Evolutionary conservation across 2,797 vertebrate genomes (phyloP), one percentile per base, ranked within the genome.

Genomic region (Malacoctenus gilli): DNA sequence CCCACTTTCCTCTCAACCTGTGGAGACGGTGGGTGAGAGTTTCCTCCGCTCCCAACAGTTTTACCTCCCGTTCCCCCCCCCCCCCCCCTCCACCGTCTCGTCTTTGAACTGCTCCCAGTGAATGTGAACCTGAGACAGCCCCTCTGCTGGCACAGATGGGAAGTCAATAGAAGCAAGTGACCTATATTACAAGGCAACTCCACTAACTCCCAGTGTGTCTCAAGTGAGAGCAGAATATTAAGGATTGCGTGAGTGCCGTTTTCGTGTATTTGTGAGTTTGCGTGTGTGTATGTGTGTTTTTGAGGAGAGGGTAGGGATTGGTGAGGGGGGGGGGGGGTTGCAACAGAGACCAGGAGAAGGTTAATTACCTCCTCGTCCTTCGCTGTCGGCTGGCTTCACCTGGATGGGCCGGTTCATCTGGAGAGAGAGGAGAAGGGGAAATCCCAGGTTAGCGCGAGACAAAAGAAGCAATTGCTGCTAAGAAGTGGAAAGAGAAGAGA

Each of bases 331-430:
- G 61, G 30, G 11, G 30, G 25, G 25, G 25, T 1, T 69, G 66
- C 71, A 72, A 60, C 37, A 39, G 72, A 83, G 79, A 87, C 77
- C 70, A 70, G 72, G 54, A 85, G 82, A 90, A 88, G 87, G 90
- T 89, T 91, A 92, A 94, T 94, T 97, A 99, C 97, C 97, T 99
- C 97, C 97, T 94, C 96, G 94, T 92, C 97, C 98, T 93, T 99
- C 96, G 83, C 97, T 98, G 95, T 99, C 97, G 77, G 97, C 97
- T 80, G 97, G 97, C 86, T 99, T 99, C 94, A 99, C 97, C 92
- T 99, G 97, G 94, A 99, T 99, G 13, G 96, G 97, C 83, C 97
- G 94, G 90, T 98, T 98, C 97, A 99, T 99, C 97, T 99, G 92
- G 34, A 92, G 89, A 74, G 56, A 83, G 40, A 53, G 18, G 78